phyloP scores from a whole-genome alignment of 2,888 invertebrate species.

The Diaperis boleti region DNA sequence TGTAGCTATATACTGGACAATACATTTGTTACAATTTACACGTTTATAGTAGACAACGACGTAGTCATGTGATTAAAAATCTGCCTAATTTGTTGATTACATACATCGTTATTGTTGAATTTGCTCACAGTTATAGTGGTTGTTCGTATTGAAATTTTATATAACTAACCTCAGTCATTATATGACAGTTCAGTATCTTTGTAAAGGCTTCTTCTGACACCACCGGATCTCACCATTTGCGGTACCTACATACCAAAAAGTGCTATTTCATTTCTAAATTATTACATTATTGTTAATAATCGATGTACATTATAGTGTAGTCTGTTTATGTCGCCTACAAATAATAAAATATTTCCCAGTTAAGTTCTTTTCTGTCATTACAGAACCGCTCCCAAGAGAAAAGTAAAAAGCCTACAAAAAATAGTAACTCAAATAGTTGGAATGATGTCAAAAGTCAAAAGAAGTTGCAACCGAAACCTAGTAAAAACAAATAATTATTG shows the following conservation, averaged over 20 bases:
- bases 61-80: slow-evolving; percentile 49
- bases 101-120: slow-evolving; percentile 44
- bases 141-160: slow-evolving; percentile 39
- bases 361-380: slow-evolving; percentile 10
- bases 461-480: too few species aligned
- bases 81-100: slow-evolving; percentile 45
- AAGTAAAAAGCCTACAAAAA: too few species aligned
- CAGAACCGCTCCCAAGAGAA: too few species aligned
- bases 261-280: slow-evolving; percentile 29
- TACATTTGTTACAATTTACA: slow-evolving; percentile 49
- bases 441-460: too few species aligned
- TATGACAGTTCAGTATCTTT: slow-evolving; percentile 8
- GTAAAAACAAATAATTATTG: too few species aligned
- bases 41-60: slow-evolving; percentile 50
- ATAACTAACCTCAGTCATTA: slow-evolving; percentile 11
- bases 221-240: slow-evolving; percentile 2
- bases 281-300: slow-evolving; percentile 44
- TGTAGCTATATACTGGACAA: slow-evolving; percentile 51
- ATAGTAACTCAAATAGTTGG: too few species aligned
- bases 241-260: slow-evolving; percentile 14
- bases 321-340: slow-evolving; percentile 48
- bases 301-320: slow-evolving; percentile 46
- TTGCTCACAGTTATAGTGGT: slow-evolving; percentile 41
- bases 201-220: slow-evolving; percentile 32
- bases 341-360: slow-evolving; percentile 46